Evolutionary conservation across 92 coral and sea anemone genomes (phyloP).

Genomic region (Umimayanthus chanpuru): DNA sequence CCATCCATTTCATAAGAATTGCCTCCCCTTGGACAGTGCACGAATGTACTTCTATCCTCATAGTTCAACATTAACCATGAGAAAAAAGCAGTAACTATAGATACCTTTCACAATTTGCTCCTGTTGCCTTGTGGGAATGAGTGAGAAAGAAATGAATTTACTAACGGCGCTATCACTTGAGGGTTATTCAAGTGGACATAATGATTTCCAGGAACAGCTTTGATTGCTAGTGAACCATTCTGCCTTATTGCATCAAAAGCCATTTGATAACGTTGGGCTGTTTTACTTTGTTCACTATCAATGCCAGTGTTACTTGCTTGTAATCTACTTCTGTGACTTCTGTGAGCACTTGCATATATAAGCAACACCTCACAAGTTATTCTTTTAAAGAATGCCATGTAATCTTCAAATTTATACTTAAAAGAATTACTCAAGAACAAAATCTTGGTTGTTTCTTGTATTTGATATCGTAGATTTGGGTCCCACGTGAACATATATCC

Average conservation of each 20-base stretch:
- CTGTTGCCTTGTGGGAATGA: not conserved
- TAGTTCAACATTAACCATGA: not conserved
- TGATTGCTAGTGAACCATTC: not conserved
- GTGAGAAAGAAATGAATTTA: conserved; percentile 8
- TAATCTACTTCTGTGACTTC: not conserved
- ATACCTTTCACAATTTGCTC: not conserved
- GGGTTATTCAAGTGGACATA: conserved; percentile 32
- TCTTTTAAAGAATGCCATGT: conserved; percentile 20
- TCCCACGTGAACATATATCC: conserved; percentile 18
- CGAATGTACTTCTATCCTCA: too few species aligned
- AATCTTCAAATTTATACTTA: conserved; percentile 20
- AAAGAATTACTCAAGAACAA: not conserved
- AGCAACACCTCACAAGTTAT: conserved; percentile 14
- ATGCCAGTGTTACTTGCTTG: not conserved
- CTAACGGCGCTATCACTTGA: not conserved
- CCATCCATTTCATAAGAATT: too few species aligned
- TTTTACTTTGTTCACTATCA: not conserved
- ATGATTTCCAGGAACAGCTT: conserved; percentile 30
- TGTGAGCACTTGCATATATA: not conserved
- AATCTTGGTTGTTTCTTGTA: not conserved
- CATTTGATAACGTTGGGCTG: not conserved
- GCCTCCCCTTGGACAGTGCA: too few species aligned
- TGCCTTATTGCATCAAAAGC: not conserved
- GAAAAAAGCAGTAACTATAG: not conserved
- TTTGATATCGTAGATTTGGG: conserved; percentile 1